Evolutionary conservation across 2,888 invertebrate species (phyloP).

Genomic region (Drosophila barbarae): DNA sequence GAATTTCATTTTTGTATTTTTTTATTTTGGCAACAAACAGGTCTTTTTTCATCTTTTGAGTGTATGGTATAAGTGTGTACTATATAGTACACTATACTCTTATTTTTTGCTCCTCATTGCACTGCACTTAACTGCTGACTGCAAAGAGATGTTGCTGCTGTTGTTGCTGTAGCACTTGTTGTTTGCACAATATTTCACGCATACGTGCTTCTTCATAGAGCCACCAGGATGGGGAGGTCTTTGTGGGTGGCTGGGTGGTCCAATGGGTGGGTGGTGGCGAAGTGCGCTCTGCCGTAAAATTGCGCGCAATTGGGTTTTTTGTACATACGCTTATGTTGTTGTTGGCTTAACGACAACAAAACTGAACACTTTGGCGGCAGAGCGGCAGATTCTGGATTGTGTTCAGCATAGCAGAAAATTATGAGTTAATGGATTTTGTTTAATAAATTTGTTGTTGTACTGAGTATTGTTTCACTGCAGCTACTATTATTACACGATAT

Average conservation of each 20-base stretch:
- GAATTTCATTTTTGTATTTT: slow-evolving; percentile 45
- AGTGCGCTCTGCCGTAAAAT: slow-evolving; percentile 73
- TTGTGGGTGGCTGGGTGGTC: slow-evolving; percentile 33
- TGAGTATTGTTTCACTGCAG: slow-evolving; percentile 16
- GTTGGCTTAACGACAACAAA: slow-evolving; percentile 67
- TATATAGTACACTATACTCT: slow-evolving; percentile 9
- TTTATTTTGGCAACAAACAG: slow-evolving; percentile 44
- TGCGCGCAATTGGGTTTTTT: slow-evolving; percentile 71
- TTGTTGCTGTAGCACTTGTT: slow-evolving; percentile 42
- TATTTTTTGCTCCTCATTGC: slow-evolving; percentile 35
- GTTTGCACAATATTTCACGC: slow-evolving; percentile 76
- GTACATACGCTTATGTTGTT: slow-evolving; percentile 19
- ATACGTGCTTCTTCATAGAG: slow-evolving; percentile 61
- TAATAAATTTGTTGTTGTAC: slow-evolving; percentile 39
- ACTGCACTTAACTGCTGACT: slow-evolving; percentile 43
- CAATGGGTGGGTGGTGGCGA: slow-evolving; percentile 37
- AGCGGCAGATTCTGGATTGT: slow-evolving; percentile 38
- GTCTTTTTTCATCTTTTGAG: slow-evolving; percentile 39
- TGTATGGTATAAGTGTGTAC: slow-evolving; percentile 8
- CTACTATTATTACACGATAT: slow-evolving; percentile 22
- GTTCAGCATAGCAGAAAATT: slow-evolving; percentile 72
- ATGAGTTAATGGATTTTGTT: slow-evolving; percentile 74
- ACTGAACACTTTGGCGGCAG: slow-evolving; percentile 63
- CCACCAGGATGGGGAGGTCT: slow-evolving; percentile 17
- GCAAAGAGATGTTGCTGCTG: slow-evolving; percentile 27